Evolutionary conservation across 2,113 vertebrate genomes (phyloP), one percentile per base, ranked within the genome.

Genomic region (Oxyruncus cristatus): DNA sequence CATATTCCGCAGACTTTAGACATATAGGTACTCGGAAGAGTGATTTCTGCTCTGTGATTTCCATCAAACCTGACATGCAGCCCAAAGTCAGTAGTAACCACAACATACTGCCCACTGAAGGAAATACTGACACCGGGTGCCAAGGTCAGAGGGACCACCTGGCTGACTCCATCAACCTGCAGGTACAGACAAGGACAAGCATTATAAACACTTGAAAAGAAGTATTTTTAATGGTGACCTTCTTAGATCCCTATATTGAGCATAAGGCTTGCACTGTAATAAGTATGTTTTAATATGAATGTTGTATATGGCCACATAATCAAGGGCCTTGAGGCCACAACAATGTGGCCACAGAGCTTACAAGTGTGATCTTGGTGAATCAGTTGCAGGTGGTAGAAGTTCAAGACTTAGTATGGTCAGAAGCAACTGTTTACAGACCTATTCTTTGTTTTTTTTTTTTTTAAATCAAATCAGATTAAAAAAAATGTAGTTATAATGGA

Each of bases 1-100:
- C 93, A 96, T 27, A 97, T 96, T 65, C 95, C 96, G 14, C 97
- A 98, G 42, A 95, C 96, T 94, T 97, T 97, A 22, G 55, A 85
- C 55, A 35, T 88, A 12, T 88, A 97, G 26, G 33, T 83, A 52
- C 84, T 90, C 41, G 96, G 94, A 77, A 98, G 92, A 58, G 86
- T 87, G 37, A 96, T 95, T 86, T 96, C 94, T 72, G 71, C 85
- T 85, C 95, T 95, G n/a, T 98, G 96, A 49, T 87, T 95, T 88
- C 97, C 97, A 87, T 97, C 97, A 94, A 97, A 98, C 78, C 76
- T 95, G 32, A 97, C 95, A 22, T 27, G 71, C 68, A 98, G 77
- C 27, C 92, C 80, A 2, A 97, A 97, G 32, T 66, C 76, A 44
- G 96, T 93, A 32, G 88, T 56, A 23, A 96, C 61, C 50, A 96